Base-by-base conservation (phyloP, 2,113 vertebrate species). In the Larimichthys polyactis region DNA sequence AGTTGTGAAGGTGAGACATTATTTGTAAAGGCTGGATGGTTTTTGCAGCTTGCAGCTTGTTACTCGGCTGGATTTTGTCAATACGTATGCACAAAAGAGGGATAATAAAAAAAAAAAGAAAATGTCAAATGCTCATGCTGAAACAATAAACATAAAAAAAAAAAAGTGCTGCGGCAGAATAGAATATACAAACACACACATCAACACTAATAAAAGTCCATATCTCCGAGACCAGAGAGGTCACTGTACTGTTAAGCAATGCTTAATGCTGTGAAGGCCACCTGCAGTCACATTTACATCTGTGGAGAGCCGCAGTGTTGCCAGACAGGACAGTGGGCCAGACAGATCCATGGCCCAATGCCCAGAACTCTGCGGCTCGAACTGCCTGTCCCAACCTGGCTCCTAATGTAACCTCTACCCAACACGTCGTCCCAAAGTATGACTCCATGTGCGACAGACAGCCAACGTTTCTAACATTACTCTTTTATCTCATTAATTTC, bases 301-400 rank as follows among this genome's bases (percentile, higher is more conserved):
- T 79, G 78, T 73, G 65, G 88, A 75, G 65, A 66, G 57, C 74
- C 60, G 75, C 62, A 32, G 68, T 58, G 66, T 76, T 87, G 71
- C 79, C 75, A 83, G 74, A 44, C 67, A 51, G 69, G 75, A 87
- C 77, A 81, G 79, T 46, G 64, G 83, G 71, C 79, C 83, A 82
- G 86, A 91, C 87, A 89, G 77, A 83, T 90, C 68, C 55, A 29
- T 93, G 91, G 91, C 88, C 79, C 29, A 0, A 57, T 27, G 91
- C 90, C 90, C 83, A 90, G 90, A 90, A 75, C 64, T 62, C 68
- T 82, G 87, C 81, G 59, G 69, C 83, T 78, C 78, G 71, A 64
- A 75, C 68, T 54, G 71, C 55, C 62, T 6, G 68, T 83, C 82
- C 73, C 48, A 76, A 27, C 52, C 80, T 69, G 73, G 78, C 75